phyloP scores from a whole-genome alignment of 2,797 vertebrate species.

The Syndactyla subalaris region DNA sequence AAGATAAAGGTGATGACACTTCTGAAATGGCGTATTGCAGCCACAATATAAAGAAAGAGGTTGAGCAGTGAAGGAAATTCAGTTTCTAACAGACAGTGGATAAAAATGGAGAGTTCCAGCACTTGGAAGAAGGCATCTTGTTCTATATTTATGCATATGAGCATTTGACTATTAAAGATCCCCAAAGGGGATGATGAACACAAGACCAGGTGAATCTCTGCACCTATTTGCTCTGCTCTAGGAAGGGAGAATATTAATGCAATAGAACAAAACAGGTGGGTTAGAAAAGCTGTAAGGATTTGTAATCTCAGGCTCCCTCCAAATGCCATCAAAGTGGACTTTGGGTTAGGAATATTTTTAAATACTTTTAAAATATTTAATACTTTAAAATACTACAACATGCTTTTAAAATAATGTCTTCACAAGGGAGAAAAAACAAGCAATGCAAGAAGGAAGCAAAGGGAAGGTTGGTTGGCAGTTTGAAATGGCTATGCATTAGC shows the following conservation, averaged over 20 bases:
- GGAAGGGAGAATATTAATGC: neutral
- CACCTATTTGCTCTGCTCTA: neutral
- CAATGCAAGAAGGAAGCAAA: neutral
- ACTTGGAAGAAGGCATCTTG: neutral
- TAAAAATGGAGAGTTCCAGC: neutral
- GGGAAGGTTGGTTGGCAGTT: neutral
- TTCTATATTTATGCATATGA: neutral
- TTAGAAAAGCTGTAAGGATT: neutral
- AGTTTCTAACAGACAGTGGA: neutral
- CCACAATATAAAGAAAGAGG: slow-evolving; percentile 11
- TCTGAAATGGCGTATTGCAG: slow-evolving; percentile 26
- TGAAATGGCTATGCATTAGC: rapidly evolving
- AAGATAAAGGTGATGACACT: slow-evolving; percentile 63
- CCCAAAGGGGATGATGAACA: neutral
- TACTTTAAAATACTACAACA: neutral
- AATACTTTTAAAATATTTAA: neutral
- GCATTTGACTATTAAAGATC: neutral
- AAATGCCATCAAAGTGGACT: neutral
- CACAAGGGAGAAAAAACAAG: neutral
- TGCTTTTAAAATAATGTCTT: neutral
- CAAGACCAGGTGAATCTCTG: neutral
- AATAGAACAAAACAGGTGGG: neutral
- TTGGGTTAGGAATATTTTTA: neutral
- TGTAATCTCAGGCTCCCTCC: neutral
- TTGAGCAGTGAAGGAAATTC: neutral